Conservation (phyloP, 2,888 invertebrate genomes). For the Dioctria linearis region DNA sequence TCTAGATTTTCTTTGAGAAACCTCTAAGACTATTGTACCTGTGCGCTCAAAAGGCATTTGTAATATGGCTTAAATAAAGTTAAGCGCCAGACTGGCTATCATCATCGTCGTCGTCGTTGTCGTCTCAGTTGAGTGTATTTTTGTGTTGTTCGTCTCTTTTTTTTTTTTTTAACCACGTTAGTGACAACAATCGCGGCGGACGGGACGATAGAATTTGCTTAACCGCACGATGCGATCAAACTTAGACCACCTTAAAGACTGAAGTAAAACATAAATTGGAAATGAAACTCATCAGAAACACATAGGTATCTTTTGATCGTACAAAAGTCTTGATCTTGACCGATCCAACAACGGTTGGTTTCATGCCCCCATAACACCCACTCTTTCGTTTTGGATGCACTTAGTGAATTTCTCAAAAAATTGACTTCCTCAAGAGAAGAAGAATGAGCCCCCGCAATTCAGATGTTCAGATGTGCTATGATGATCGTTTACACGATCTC, state of each 20-base stretch:
- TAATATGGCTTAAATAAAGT: not conserved
- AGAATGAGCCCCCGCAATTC: no score
- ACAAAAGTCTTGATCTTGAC: not conserved
- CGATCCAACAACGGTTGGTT: not conserved
- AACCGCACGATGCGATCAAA: no score
- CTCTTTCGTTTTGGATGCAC: not conserved
- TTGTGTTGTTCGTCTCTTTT: not conserved
- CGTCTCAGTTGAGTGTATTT: not conserved
- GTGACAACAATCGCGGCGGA: not conserved
- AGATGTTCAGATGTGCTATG: not conserved
- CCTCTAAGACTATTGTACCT: no score
- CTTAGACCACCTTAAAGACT: no score
- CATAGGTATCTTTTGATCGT: not conserved
- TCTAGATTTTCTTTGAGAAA: not conserved
- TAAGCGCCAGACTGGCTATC: not conserved
- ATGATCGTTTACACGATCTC: not conserved
- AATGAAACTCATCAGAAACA: no score
- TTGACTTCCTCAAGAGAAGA: not conserved
- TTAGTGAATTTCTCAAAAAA: not conserved
- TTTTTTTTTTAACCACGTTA: no score
- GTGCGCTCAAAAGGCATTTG: no score
- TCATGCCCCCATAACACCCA: no score
- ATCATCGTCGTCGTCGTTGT: no score
- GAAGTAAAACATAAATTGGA: no score
- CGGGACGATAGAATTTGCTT: no score